Evolutionary conservation across 2,113 vertebrate genomes (phyloP), one percentile per base, ranked within the genome.

Genomic region (Chionis minor): DNA sequence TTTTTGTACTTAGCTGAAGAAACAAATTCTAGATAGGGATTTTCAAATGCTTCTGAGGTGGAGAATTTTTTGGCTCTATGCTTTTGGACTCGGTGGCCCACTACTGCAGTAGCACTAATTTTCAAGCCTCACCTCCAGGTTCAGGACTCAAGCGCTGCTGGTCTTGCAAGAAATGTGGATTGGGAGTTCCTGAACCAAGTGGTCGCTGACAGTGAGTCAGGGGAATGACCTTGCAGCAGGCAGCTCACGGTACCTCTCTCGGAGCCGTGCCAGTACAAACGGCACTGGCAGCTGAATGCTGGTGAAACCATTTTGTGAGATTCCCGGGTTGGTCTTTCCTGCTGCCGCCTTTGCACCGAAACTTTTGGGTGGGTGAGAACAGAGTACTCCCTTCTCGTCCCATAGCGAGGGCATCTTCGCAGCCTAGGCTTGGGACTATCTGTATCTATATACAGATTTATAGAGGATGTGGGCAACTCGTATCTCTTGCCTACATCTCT

Each of bases 151-250:
- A 54, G 49, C 45, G 17, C 27, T 63, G 69, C 67, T 49, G 75
- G 44, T 69, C n/a, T 30, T 45, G 33, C 56, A 85, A 38, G 84
- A 86, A 81, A 30, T 52, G 49, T 49, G 30, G 91, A 20, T 5
- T 52, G 35, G 88, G 93, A 82, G 74, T 79, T 96, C 47, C 86
- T 75, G 92, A 95, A 88, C 90, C 92, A 44, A 92, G 61, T 88
- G 85, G 95, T 84, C 6, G 23, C 83, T 75, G 91, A 59, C 63
- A 72, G 7, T 78, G 94, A 95, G 93, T 94, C 96, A 87, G 86
- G 96, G 92, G 84, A 97, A 92, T 94, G 96, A 97, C 97, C 96
- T 94, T 96, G 92, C 80, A 96, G 94, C 71, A 45, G 81, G 85
- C 93, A 9, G 80, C 70, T 75, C 70, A 15, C 24, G 27, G 90